Percentiles rank a stretch among this genome's conserved stretches.
Evolutionary conservation across 2,113 vertebrate genomes (phyloP).

Genomic region (Aplodontia rufa): DNA sequence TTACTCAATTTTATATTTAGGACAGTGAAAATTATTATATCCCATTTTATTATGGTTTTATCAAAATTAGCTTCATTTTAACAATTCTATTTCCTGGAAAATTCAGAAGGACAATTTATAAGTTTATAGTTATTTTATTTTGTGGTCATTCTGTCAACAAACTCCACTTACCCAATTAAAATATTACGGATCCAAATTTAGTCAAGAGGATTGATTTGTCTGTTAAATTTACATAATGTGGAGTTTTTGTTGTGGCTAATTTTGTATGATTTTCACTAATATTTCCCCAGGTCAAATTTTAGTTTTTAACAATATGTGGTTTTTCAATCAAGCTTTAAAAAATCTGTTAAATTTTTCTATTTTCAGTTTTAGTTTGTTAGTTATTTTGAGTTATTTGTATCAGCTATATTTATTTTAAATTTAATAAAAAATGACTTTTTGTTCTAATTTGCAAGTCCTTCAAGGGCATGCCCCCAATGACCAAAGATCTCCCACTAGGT

Average conservation of each 20-base stretch:
- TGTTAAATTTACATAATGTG: not conserved
- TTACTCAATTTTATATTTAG: not conserved
- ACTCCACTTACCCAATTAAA: not conserved
- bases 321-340: not conserved
- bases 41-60: not conserved
- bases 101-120: not conserved
- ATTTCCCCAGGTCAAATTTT: not conserved
- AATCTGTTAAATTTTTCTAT: not conserved
- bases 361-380: not conserved
- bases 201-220: not conserved
- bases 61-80: not conserved
- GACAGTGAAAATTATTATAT: constrained; percentile 15
- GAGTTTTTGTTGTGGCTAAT: not conserved
- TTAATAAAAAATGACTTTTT: constrained; percentile 7
- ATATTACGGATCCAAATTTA: not conserved
- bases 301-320: not conserved
- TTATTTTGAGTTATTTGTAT: constrained; percentile 44
- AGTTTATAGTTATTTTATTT: not conserved
- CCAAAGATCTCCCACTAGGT: not conserved
- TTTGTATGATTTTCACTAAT: constrained; percentile 18
- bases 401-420: not conserved
- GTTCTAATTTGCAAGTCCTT: not conserved
- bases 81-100: not conserved
- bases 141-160: not conserved
- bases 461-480: not conserved